A percentile compares a stretch with the other conserved stretches of the same genome.
Evolutionary conservation across 2,797 vertebrate genomes (phyloP).

Genomic region (Sternotherus odoratus): DNA sequence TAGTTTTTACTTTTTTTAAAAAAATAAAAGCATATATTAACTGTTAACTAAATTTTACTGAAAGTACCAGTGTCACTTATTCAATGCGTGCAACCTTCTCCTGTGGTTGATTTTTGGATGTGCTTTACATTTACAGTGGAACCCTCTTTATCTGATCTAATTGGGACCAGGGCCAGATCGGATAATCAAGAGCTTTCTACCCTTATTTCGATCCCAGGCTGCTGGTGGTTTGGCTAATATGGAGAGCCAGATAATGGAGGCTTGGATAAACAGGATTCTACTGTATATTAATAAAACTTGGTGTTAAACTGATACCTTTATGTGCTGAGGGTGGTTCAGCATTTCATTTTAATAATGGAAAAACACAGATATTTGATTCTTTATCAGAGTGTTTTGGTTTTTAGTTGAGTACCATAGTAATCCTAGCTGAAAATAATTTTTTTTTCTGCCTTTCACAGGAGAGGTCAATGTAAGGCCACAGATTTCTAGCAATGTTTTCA

Average conservation of each 20-base stretch:
- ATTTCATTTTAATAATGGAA: background rate
- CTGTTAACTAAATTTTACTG: background rate
- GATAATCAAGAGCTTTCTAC: too few relatives aligned
- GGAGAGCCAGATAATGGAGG: background rate
- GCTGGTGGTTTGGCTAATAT: background rate
- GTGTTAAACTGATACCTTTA: background rate
- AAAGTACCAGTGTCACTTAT: background rate
- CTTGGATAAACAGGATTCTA: background rate
- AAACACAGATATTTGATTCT: background rate
- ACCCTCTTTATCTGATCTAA: background rate
- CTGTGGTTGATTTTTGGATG: background rate
- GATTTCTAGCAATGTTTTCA: conserved; percentile 7
- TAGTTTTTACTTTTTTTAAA: background rate
- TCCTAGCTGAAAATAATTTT: conserved; percentile 34
- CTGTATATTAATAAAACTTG: background rate
- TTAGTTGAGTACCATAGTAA: conserved; percentile 56
- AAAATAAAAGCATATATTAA: background rate
- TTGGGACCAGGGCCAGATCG: too few relatives aligned
- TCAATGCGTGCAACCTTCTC: background rate
- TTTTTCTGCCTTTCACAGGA: conserved; percentile 35
- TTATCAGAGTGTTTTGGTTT: background rate
- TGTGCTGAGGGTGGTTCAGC: background rate
- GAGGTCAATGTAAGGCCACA: conserved; percentile 37
- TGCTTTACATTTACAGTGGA: background rate
- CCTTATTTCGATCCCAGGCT: too few relatives aligned